phyloP scores from a whole-genome alignment of 2,888 invertebrate species.

The Isoperla grammatica region DNA sequence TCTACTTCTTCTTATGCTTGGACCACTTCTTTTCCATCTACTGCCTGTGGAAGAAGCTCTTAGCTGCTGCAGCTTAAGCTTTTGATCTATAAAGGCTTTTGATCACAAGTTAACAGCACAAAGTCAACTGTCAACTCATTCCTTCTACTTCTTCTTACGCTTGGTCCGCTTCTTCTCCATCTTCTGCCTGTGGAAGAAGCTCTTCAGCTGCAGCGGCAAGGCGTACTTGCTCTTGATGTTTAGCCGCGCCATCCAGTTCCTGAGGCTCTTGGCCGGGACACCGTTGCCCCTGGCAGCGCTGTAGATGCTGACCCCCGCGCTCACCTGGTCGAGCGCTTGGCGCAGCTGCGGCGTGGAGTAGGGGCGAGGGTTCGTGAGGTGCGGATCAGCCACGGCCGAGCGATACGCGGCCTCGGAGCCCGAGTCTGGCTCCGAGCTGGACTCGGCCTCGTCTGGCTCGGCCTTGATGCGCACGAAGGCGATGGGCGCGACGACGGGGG shows the following conservation, averaged over 20 bases:
- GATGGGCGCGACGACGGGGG: neutral
- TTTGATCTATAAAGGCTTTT: no score
- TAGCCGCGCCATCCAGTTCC: slow-evolving; percentile 58
- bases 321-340: slow-evolving; percentile 54
- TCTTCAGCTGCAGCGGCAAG: slow-evolving; percentile 39
- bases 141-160: neutral
- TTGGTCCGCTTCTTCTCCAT: neutral
- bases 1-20: no score
- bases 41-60: no score
- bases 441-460: neutral
- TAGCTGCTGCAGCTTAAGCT: no score
- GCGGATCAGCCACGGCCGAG: no score
- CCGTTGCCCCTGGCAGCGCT: slow-evolving; percentile 55
- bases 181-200: neutral
- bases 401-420: no score
- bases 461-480: neutral
- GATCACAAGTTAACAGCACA: no score
- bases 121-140: neutral
- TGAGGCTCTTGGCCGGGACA: slow-evolving; percentile 53
- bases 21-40: no score
- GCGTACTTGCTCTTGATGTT: slow-evolving; percentile 56
- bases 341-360: slow-evolving; percentile 41
- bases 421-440: no score
- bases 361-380: neutral
- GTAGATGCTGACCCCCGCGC: slow-evolving; percentile 55